Conservation (phyloP, 2,888 invertebrate genomes). For the Netelia melanura region DNA sequence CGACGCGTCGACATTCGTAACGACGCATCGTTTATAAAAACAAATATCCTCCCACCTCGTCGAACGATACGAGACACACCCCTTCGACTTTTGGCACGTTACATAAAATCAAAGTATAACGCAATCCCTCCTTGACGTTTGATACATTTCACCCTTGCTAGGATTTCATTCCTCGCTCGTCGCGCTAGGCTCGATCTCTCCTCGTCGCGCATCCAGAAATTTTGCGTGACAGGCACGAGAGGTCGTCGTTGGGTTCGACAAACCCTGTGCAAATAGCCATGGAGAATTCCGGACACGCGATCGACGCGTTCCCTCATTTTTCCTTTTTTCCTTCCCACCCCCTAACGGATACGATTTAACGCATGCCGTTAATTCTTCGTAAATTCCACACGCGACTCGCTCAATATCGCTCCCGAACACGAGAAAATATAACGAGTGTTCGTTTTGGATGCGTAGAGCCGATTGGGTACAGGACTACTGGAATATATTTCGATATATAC, state of each 20-base stretch:
- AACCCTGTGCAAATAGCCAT: not conserved
- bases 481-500: too few species aligned
- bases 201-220: not conserved
- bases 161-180: not conserved
- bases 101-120: not conserved
- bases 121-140: not conserved
- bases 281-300: not conserved
- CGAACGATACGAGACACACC: not conserved
- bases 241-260: not conserved
- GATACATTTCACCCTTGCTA: not conserved
- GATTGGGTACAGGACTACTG: too few species aligned
- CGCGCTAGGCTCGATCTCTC: not conserved
- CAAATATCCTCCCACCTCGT: not conserved
- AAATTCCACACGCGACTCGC: slow-evolving; percentile 28
- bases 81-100: not conserved
- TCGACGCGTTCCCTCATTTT: not conserved
- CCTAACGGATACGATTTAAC: slow-evolving; percentile 27
- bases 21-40: too few species aligned
- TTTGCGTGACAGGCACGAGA: not conserved
- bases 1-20: too few species aligned
- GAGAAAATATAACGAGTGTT: not conserved
- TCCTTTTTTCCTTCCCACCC: not conserved
- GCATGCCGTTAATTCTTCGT: slow-evolving; percentile 35
- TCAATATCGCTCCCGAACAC: not conserved
- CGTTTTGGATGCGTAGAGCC: not conserved